Evolutionary conservation across 2,888 invertebrate species (phyloP).

Genomic region (Protodeltote pygarga): DNA sequence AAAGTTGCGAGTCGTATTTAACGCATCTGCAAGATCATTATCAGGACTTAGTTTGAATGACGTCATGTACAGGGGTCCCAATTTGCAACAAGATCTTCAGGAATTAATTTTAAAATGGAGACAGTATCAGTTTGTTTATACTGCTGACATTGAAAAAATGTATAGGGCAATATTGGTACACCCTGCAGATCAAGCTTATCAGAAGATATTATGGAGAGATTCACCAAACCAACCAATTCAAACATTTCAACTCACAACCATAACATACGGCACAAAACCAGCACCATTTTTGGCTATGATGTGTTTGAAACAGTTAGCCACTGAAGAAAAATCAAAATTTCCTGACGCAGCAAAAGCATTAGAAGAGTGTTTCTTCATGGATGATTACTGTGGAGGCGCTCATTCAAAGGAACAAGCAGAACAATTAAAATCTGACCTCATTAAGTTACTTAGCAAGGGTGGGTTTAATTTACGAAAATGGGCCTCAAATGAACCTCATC

Average conservation of each 20-base stretch:
- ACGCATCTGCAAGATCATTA: conserved; percentile 2
- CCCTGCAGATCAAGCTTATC: conserved; percentile 4
- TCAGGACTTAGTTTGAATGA: conserved; percentile 1
- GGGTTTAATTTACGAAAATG: conserved; percentile 12
- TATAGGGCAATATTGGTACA: conserved; percentile 2
- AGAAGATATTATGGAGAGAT: conserved; percentile 5
- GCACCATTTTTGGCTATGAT: conserved; percentile 5
- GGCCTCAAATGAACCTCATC: background rate
- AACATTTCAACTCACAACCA: background rate
- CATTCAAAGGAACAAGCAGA: background rate
- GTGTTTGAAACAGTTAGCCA: background rate
- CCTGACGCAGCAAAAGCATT: conserved; percentile 1
- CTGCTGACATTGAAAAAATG: conserved; percentile 10
- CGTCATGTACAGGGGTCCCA: conserved; percentile 1
- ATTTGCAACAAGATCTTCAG: conserved; percentile 7
- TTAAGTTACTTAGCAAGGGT: background rate
- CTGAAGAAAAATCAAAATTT: background rate
- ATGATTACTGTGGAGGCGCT: background rate
- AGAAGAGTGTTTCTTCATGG: conserved; percentile 1
- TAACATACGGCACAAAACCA: conserved; percentile 7
- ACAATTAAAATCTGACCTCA: background rate
- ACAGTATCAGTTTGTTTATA: conserved; percentile 5
- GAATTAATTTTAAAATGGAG: conserved; percentile 11
- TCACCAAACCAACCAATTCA: background rate
- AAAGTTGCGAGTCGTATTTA: conserved; percentile 6